Evolutionary conservation across 2,888 invertebrate species (phyloP).

Genomic region (Cerceris rybyensis): DNA sequence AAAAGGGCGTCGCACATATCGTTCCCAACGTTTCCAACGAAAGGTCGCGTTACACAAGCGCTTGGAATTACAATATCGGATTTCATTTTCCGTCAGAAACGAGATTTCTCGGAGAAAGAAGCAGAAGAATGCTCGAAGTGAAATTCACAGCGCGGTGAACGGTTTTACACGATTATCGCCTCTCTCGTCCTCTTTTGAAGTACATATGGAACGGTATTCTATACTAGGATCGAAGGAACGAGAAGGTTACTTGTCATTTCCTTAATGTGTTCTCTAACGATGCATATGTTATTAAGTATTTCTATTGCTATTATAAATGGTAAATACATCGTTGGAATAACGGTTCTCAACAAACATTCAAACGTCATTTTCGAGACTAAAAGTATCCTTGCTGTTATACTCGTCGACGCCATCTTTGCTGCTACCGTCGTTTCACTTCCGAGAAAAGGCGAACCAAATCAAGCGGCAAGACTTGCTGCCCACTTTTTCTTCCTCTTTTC

Average conservation of each 20-base stretch:
- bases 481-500: conserved; percentile 17
- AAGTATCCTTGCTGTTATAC: conserved; percentile 2
- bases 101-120: conserved; percentile 47
- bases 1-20: conserved; percentile 51
- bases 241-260: conserved; percentile 18
- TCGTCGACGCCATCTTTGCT: neutral
- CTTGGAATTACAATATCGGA: conserved; percentile 59
- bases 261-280: too few species aligned
- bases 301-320: too few species aligned
- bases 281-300: too few species aligned
- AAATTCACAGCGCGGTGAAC: conserved; percentile 49
- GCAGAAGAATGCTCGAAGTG: conserved; percentile 25
- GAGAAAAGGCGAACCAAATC: conserved; percentile 28
- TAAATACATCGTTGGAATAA: too few species aligned
- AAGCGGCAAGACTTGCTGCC: conserved; percentile 13
- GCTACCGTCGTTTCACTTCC: neutral
- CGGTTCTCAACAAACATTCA: too few species aligned
- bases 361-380: too few species aligned
- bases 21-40: conserved; percentile 33
- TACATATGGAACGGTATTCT: conserved; percentile 26
- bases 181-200: conserved; percentile 53
- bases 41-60: conserved; percentile 55
- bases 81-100: conserved; percentile 59
- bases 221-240: conserved; percentile 4
- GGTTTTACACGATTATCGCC: conserved; percentile 56